Evolutionary conservation across 2,888 invertebrate genomes (phyloP), one percentile per base, ranked within the genome.

Genomic region (Polydesmus complanatus): DNA sequence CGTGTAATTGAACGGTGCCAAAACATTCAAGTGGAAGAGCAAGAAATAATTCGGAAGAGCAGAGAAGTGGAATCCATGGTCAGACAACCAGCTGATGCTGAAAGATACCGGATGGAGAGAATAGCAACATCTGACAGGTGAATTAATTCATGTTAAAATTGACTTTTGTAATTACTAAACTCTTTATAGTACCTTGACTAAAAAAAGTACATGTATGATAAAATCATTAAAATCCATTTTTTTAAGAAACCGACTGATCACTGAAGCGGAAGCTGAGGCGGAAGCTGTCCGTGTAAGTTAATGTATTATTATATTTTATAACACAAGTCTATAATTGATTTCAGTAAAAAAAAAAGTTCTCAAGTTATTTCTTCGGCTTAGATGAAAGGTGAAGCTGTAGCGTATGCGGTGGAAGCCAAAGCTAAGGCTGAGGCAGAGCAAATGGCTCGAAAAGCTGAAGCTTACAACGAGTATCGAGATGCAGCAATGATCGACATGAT

Each of bases 401-500:
- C 96, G 0, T 94, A 82, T 73, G 92, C 96, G 25, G 88, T 96
- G 70, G 85, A 89, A 69, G 93, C 91, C 0, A 93, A 92, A 75
- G 96, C 95, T 0, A 87, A 83, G 67, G 96, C 96, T 1, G 96
- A 97, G 72, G 93, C 95, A 0, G 93, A 92, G 74, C 95, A 95
- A 77, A 94, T 96, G 91, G 83, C 88, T 1, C 91, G 91, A 77
- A 97, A 96, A 72, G 96, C 95, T 0, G 94, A 94, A 68, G 96
- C 97, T 19, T 96, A 88, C 86, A 88, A 87, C 71, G 93, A 95
- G 71, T 97, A 96, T 74, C 88, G 93, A 67, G 91, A 88, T 58
- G 93, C 94, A 47, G 93, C 94, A 11, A 89, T 93, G 86, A 83
- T 92, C 63, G 95, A 96, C 72, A 96, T 97, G 95, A 84, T 95